phyloP scores from a whole-genome alignment of 2,797 vertebrate genomes.

The Channallabes apus region DNA sequence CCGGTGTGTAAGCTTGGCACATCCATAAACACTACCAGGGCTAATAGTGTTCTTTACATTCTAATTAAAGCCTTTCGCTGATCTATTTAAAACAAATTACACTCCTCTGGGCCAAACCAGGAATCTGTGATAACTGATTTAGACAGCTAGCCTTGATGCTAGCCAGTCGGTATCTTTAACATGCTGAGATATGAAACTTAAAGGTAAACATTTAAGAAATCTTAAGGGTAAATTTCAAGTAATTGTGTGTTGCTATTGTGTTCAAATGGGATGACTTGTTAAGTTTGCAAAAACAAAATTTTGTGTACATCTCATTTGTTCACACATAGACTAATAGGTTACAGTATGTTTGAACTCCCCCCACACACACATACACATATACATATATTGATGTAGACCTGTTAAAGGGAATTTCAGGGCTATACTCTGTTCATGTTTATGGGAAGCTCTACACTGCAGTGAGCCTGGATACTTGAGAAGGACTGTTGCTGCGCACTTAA shows the following conservation, averaged over 20 bases:
- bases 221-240: background rate
- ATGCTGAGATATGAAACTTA: background rate
- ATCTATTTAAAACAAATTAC: conserved; percentile 50
- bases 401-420: background rate
- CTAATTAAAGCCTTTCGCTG: conserved; percentile 53
- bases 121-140: conserved; percentile 38
- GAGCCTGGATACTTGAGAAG: conserved; percentile 16
- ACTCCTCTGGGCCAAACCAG: conserved; percentile 40
- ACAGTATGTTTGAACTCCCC: no score
- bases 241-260: background rate
- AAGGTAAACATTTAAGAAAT: background rate
- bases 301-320: no score
- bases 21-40: conserved; percentile 27
- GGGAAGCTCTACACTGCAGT: background rate
- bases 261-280: background rate
- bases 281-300: no score
- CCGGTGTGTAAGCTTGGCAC: conserved; percentile 26
- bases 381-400: background rate
- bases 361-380: background rate
- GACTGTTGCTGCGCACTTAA: conserved; percentile 10
- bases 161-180: conserved; percentile 10
- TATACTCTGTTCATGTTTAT: background rate
- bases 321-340: background rate
- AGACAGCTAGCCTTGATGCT: conserved; percentile 31
- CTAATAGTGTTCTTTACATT: conserved; percentile 51